Base-by-base conservation (phyloP, 2,113 vertebrate species). In the Brienomyrus longianalis region DNA sequence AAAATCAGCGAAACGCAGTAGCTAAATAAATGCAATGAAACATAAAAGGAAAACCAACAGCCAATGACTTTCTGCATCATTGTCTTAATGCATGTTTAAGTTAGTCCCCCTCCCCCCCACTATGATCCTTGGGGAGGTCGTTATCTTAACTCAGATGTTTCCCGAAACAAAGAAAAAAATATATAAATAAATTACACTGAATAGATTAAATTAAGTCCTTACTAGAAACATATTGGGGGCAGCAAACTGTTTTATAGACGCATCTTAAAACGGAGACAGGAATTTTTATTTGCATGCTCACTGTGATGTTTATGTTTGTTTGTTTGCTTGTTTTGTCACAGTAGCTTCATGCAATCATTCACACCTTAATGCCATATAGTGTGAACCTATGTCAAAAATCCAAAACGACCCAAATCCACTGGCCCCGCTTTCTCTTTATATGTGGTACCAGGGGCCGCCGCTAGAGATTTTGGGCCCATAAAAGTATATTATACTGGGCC, bases 11-110 rank as follows among this genome's bases (percentile, higher is more conserved):
- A 23, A 31, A 89, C 51, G 50, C 51, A 47, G 23, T 21, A 31
- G 43, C 50, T 89, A 54, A 85, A 89, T 62, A 89, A 89, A 66
- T 89, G 23, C 52, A 56, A 47, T 31, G 21, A 52, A 4, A 83
- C 77, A 83, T 39, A 83, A 23, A 83, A 54, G 39, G 54, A 48
- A 48, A 84, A 54, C 52, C 56, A 89, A 19, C 50, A 9, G 50
- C 19, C 27, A 2, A 5, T 51, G 47, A 8, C 11, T 35, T n/a
- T 39, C 27, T 17, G 50, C 51, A 54, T 47, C 43, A 62, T 66
- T 10, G 39, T 88, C 15, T 47, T 51, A 31, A 59, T 45, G 2
- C 70, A 89, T 13, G 88, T 83, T 87, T 56, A 66, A 45, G 56
- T 87, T 70, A 50, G 9, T 56, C 4, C 5, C 83, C 35, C 6